A percentile compares a stretch with the other conserved stretches of the same genome.
These are phyloP conservation scores for Aphodius granarius DNA, from an alignment of 2,888 invertebrate species.

Conservation along the genomic window DNA sequence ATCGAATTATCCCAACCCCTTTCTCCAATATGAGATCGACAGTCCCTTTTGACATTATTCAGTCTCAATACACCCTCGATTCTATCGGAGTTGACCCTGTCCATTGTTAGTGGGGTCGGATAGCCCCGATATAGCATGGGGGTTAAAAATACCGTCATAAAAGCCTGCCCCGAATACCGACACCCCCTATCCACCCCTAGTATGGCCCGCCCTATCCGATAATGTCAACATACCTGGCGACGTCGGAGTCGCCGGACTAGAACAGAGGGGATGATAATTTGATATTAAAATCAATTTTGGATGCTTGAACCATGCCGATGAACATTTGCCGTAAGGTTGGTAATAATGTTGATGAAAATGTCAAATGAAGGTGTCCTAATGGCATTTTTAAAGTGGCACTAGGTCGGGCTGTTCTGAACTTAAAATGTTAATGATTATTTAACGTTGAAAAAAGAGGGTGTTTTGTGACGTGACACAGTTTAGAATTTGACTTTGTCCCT, in stretches of 20 bases:
- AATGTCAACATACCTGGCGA: neutral
- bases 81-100: neutral
- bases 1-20: neutral
- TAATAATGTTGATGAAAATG: neutral
- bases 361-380: neutral
- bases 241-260: neutral
- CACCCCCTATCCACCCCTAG: neutral
- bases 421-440: neutral
- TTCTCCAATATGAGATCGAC: neutral
- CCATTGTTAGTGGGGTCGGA: neutral
- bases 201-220: neutral
- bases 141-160: neutral
- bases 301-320: neutral
- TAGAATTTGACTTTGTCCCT: too few species aligned
- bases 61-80: neutral
- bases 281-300: neutral
- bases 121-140: neutral
- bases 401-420: neutral
- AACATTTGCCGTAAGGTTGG: neutral
- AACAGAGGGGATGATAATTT: neutral
- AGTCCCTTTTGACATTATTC: neutral
- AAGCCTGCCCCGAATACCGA: neutral
- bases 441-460: too few species aligned
- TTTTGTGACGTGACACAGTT: too few species aligned
- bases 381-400: neutral